phyloP scores from a whole-genome alignment of 2,113 vertebrate genomes.

The Garra rufa region DNA sequence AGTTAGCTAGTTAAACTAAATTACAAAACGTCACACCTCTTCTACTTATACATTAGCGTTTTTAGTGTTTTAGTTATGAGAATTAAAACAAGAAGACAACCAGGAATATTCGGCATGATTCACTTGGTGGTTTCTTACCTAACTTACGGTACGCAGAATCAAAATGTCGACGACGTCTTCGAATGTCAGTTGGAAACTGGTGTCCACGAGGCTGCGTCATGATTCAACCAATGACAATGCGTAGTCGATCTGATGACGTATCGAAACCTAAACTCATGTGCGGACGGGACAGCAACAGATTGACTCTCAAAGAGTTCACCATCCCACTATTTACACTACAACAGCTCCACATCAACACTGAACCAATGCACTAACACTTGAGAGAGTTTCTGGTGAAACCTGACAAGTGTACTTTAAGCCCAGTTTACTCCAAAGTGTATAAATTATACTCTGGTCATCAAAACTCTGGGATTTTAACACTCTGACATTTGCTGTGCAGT shows the following conservation, averaged over 20 bases:
- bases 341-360: too few species aligned
- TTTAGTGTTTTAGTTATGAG: neutral
- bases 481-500: too few species aligned
- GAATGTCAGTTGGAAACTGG: neutral
- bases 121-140: too few species aligned
- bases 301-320: neutral
- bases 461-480: neutral
- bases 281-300: neutral
- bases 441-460: constrained; percentile 3
- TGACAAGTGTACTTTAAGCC: too few species aligned
- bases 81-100: neutral
- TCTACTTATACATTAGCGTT: neutral
- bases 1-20: neutral
- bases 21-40: neutral
- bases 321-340: neutral
- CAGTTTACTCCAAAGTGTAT: neutral
- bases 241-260: neutral
- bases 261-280: constrained; percentile 1
- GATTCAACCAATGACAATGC: neutral
- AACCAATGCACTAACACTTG: too few species aligned
- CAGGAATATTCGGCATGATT: neutral
- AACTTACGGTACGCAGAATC: too few species aligned
- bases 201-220: neutral
- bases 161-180: constrained; percentile 1
- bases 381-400: too few species aligned